Conservation (phyloP, 2,113 vertebrate genomes). For the Oostethus manadensis region DNA sequence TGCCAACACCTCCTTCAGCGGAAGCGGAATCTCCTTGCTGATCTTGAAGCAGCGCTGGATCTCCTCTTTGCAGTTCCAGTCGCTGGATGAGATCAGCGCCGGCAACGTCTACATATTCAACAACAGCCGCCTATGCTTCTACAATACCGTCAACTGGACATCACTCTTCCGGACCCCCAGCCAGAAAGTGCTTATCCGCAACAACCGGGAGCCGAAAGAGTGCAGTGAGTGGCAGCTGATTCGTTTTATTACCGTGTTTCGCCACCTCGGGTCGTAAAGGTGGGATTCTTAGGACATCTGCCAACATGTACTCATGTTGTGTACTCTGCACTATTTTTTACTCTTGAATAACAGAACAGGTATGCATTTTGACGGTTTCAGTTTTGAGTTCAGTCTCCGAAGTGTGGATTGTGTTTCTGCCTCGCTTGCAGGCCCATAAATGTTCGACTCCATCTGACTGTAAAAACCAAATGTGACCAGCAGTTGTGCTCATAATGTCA, state of each 20-base stretch:
- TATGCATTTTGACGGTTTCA: too few relatives aligned
- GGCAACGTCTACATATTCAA: slow-evolving; percentile 97
- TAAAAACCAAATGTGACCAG: too few relatives aligned
- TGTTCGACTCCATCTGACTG: too few relatives aligned
- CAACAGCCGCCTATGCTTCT: slow-evolving; percentile 94
- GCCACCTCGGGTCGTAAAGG: too few relatives aligned
- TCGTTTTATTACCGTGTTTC: not conserved
- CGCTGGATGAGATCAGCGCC: slow-evolving; percentile 91
- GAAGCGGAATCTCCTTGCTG: slow-evolving; percentile 88
- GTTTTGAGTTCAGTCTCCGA: too few relatives aligned
- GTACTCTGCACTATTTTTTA: too few relatives aligned
- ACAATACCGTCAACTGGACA: slow-evolving; percentile 97
- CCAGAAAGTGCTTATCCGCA: slow-evolving; percentile 87
- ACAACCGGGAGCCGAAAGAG: slow-evolving; percentile 85
- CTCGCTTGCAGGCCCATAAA: too few relatives aligned
- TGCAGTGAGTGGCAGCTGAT: slow-evolving; percentile 81
- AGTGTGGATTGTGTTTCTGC: too few relatives aligned
- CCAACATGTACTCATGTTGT: too few relatives aligned
- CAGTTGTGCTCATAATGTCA: too few relatives aligned
- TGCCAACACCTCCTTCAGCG: slow-evolving; percentile 27
- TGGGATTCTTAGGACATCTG: too few relatives aligned
- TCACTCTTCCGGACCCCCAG: slow-evolving; percentile 85
- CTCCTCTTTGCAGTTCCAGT: slow-evolving; percentile 89
- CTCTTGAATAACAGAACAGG: too few relatives aligned
- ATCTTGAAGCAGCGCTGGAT: slow-evolving; percentile 95